A percentile compares a stretch with the other conserved stretches of the same genome.
These are phyloP conservation scores for Enteromius treurensis DNA, from an alignment of 2,797 vertebrate genomes.

Conservation along the genomic window DNA sequence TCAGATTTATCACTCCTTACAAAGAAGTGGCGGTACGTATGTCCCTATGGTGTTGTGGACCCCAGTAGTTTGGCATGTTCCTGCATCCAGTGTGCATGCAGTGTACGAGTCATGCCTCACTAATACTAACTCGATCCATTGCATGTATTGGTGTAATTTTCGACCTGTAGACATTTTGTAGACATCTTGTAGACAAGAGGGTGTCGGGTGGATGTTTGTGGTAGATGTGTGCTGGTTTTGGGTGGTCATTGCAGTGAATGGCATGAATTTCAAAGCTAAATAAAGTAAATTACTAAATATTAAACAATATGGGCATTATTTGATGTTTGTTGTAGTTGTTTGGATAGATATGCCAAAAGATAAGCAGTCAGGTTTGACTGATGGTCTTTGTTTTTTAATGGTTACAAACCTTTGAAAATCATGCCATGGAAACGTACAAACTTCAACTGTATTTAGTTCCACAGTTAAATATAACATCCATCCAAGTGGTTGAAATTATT, in stretches of 20 bases:
- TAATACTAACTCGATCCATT: conserved; percentile 36
- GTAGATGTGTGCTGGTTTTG: conserved; percentile 31
- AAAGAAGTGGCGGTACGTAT: conserved; percentile 97
- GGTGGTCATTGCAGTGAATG: conserved; percentile 8
- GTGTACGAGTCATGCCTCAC: conserved; percentile 20
- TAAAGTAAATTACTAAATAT: neutral
- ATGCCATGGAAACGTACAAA: neutral
- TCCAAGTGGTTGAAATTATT: neutral
- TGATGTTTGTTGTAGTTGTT: neutral
- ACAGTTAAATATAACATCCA: neutral
- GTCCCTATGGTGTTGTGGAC: conserved; percentile 13
- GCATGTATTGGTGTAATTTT: conserved; percentile 9
- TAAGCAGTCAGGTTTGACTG: neutral
- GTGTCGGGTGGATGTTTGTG: conserved; percentile 2
- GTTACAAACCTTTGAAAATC: conserved; percentile 26
- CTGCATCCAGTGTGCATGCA: conserved; percentile 65
- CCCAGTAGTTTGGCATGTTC: conserved; percentile 27
- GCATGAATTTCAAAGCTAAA: conserved; percentile 27
- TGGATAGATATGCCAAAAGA: neutral
- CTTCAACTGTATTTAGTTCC: neutral
- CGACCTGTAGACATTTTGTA: neutral
- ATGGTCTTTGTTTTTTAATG: neutral
- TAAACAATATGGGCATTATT: neutral
- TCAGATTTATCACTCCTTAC: conserved; percentile 94
- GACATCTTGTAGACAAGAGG: neutral